Evolutionary conservation across 2,888 invertebrate species (phyloP), one percentile per base, ranked within the genome.

Genomic region (Campoplex capitator): DNA sequence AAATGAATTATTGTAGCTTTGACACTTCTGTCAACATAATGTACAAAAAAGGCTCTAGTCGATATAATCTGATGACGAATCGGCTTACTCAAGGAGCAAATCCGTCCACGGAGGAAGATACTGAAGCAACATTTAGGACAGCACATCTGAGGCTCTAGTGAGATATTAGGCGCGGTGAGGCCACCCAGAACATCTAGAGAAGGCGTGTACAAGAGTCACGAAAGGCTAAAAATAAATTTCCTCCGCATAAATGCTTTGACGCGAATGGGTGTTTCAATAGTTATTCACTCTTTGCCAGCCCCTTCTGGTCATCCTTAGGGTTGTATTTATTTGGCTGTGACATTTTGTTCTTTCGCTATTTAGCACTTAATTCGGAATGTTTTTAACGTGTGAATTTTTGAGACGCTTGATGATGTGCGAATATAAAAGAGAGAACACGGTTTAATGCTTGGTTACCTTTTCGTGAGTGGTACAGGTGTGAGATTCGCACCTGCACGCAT

Each of bases 41-140:
- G 62, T 48, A 54, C 65, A 68, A 45, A 68, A 51, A 58, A 70
- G 71, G 45, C 56, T 68, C 71, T 71, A 71, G 76, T 67, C 45
- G 78, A 78, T 76, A 91, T 90, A 90, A 92, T 92, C 90, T 89
- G 85, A 82, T 87, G 89, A 91, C 91, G 92, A 92, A 92, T 92
- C 91, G 90, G 91, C 91, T 92, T 92, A 91, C 91, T 89, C 90
- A 90, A 76, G 58, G 56, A 75, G 65, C 32, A 51, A 58, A 68
- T 58, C 45, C 74, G 35, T 48, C 74, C 18, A 70, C 42, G 23
- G 23, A 73, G 58, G 73, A 68, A 84, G 79, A 88, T 83, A 76
- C 75, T 78, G 62, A 38, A 32, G 77, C 74, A 70, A 28, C 56
- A 77, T 87, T 81, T 75, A 68, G 77, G 77, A 78, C 71, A 73